phyloP scores from a whole-genome alignment of 53 echinoderm and acorn worm species.

The Antedon mediterranea region DNA sequence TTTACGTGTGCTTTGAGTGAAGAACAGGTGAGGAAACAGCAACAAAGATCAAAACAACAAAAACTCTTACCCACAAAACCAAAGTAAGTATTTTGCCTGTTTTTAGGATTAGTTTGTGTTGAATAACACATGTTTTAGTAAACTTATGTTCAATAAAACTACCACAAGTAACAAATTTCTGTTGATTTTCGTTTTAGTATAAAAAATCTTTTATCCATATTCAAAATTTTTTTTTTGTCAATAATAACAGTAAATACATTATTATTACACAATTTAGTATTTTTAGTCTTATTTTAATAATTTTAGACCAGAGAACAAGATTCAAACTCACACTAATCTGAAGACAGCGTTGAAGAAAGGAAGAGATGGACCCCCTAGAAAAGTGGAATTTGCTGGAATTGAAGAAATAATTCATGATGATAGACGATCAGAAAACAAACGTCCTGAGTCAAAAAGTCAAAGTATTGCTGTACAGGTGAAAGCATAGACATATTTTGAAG shows the following conservation, averaged over 20 bases:
- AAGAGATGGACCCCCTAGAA: background rate
- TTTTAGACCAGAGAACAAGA: background rate
- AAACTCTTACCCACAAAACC: slow-evolving; percentile 12
- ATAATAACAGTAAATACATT: too few species aligned
- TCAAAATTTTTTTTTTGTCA: too few species aligned
- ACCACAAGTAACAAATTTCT: too few species aligned
- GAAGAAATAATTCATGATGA: slow-evolving; percentile 3
- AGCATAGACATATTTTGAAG: too few species aligned
- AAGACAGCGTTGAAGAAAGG: background rate
- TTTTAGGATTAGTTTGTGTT: too few species aligned
- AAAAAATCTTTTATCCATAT: too few species aligned
- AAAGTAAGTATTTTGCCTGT: too few species aligned
- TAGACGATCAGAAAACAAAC: slow-evolving; percentile 19
- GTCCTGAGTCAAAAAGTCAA: slow-evolving; percentile 34
- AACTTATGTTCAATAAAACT: too few species aligned
- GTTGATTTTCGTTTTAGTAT: too few species aligned
- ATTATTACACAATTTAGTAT: too few species aligned
- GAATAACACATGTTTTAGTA: too few species aligned
- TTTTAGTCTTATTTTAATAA: too few species aligned
- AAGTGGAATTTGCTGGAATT: background rate
- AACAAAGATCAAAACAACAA: slow-evolving; percentile 28
- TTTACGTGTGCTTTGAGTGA: slow-evolving; percentile 60
- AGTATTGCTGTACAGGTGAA: slow-evolving; percentile 85
- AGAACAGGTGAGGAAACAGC: slow-evolving; percentile 37
- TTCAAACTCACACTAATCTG: background rate